A percentile compares a stretch with the other conserved stretches of the same genome.
Conservation (phyloP, 2,113 vertebrate species). For the Sorex araneus region DNA sequence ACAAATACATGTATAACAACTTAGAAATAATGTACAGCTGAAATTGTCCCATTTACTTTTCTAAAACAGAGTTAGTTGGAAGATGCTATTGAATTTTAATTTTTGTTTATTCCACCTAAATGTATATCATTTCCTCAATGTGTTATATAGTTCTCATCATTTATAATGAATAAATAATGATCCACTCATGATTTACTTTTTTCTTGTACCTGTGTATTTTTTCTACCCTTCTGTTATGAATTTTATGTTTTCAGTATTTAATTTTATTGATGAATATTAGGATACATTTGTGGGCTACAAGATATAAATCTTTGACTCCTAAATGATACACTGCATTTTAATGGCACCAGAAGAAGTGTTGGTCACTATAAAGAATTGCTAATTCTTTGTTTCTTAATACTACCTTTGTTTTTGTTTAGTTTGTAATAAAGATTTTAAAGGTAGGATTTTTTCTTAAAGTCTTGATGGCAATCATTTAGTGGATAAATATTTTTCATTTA, state of each 20-base stretch:
- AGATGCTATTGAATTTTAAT: background rate
- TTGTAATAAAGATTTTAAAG: background rate
- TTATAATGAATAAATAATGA: slow-evolving; percentile 7
- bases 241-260: background rate
- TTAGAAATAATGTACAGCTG: background rate
- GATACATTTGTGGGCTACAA: background rate
- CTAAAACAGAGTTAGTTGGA: background rate
- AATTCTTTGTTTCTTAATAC: background rate
- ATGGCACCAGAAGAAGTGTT: background rate
- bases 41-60: background rate
- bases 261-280: background rate
- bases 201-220: slow-evolving; percentile 23
- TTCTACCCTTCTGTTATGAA: background rate
- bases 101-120: background rate
- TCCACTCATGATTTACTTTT: background rate
- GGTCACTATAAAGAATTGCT: background rate
- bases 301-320: too few relatives aligned
- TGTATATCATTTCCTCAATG: background rate
- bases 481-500: background rate
- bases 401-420: background rate
- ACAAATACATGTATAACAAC: background rate
- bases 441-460: background rate
- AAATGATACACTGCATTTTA: background rate
- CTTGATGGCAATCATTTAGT: background rate
- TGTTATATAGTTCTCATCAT: background rate